Percentiles rank a stretch among this genome's conserved stretches.
phyloP scores from a whole-genome alignment of 2,113 vertebrate species.

The Grammatotria lemairii region DNA sequence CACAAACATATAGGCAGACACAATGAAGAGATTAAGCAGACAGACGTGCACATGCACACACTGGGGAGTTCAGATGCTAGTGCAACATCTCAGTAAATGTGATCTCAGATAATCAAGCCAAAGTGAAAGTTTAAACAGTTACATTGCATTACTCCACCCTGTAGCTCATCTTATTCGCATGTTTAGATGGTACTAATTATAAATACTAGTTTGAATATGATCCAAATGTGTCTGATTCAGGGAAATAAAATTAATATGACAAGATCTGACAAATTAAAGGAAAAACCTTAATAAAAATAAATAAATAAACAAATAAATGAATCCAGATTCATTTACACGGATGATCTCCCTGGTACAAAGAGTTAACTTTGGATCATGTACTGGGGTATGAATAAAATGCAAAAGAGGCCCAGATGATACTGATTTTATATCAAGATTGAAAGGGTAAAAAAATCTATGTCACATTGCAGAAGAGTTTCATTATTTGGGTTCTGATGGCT shows the following conservation, averaged over 20 bases:
- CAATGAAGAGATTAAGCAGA: not conserved
- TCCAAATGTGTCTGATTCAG: not conserved
- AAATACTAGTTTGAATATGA: not conserved
- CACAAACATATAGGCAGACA: not conserved
- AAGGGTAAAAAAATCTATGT: not conserved
- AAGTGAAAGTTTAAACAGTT: not conserved
- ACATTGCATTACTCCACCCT: not conserved
- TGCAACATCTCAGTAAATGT: not conserved
- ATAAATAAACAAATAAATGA: not conserved
- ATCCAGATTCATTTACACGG: not conserved
- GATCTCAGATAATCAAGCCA: not conserved
- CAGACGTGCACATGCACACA: not conserved
- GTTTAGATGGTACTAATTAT: not conserved
- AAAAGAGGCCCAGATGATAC: not conserved
- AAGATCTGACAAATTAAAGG: not conserved
- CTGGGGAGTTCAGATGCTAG: not conserved
- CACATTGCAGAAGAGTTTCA: not conserved
- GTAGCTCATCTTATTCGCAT: not conserved
- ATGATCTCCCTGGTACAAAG: not conserved
- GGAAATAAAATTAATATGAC: not conserved
- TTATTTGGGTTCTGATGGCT: not conserved
- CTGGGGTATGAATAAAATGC: not conserved
- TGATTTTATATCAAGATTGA: not conserved
- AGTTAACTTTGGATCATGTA: not conserved
- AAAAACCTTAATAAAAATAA: not conserved